phyloP scores from a whole-genome alignment of 2,797 vertebrate species.

The Helarctos malayanus region DNA sequence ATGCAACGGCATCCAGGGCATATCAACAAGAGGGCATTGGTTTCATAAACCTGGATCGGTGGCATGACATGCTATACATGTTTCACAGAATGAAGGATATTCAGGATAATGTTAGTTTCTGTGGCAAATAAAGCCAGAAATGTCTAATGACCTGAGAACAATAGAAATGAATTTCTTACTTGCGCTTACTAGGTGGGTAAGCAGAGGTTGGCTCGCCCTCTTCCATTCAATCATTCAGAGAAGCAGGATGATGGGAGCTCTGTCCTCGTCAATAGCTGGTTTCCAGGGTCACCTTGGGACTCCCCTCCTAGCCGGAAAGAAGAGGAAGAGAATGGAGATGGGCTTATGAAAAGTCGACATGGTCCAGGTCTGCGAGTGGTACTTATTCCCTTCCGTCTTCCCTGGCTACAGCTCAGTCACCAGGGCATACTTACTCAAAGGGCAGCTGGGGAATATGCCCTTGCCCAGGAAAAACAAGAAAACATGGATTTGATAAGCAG shows the following conservation, averaged over 20 bases:
- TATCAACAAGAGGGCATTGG: background rate
- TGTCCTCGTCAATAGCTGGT: no score
- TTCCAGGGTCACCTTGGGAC: background rate
- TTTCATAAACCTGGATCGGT: background rate
- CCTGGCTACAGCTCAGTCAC: background rate
- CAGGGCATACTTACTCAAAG: background rate
- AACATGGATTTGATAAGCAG: background rate
- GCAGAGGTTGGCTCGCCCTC: background rate
- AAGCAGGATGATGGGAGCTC: background rate
- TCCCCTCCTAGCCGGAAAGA: background rate
- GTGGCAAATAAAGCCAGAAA: background rate
- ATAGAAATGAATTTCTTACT: background rate
- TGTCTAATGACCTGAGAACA: background rate
- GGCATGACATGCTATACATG: background rate
- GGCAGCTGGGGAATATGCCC: background rate
- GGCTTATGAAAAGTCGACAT: background rate
- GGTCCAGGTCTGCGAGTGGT: background rate
- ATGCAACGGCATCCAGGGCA: background rate
- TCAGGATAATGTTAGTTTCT: background rate
- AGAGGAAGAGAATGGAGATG: background rate
- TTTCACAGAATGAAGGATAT: background rate
- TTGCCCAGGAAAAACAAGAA: background rate
- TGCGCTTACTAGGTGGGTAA: background rate
- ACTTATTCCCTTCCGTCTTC: background rate
- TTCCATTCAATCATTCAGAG: background rate